Evolutionary conservation across 2,797 vertebrate genomes (phyloP), one percentile per base, ranked within the genome.

Genomic region (Artibeus lituratus): DNA sequence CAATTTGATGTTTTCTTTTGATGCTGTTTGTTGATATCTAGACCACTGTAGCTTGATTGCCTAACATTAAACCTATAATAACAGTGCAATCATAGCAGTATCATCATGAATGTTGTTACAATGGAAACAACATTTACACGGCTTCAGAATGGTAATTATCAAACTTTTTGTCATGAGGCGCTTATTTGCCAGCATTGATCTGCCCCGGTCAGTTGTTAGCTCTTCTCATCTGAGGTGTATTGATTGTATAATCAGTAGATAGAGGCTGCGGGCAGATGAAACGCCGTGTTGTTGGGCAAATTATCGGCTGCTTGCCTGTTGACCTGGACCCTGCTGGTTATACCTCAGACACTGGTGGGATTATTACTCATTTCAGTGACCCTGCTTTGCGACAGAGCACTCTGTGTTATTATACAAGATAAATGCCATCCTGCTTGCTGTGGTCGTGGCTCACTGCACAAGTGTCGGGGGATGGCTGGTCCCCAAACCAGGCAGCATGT

Each of bases 51-150:
- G 99, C 99, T 99, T 99, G 99, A 99, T 99, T 99, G 99, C 99
- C 99, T 99, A 99, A 99, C 99, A 99, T 99, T 99, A 99, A 99
- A 99, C 99, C 99, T 99, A 98, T 99, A 99, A 99, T 99, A 99
- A 99, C 99, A 99, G 98, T 99, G 99, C 99, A 99, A 99, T 99
- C 99, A 99, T 99, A 99, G 99, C 99, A 99, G 99, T 99, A 99
- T 99, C 99, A 99, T 99, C 99, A 99, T 99, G 99, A 98, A 99
- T 98, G 98, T 98, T 94, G 98, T 98, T 98, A 98, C 98, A 99
- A 99, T 99, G 98, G 98, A 99, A 99, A 99, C 99, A 99, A 99
- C 99, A 99, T 99, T 99, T 99, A 98, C 99, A 98, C 98, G 84
- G 98, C 99, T 98, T 99, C 99, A 98, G 99, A 99, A 99, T 99